These are phyloP conservation scores for Drosophila meridionalis DNA, from an alignment of 2,888 invertebrate species.

Conservation along the genomic window DNA sequence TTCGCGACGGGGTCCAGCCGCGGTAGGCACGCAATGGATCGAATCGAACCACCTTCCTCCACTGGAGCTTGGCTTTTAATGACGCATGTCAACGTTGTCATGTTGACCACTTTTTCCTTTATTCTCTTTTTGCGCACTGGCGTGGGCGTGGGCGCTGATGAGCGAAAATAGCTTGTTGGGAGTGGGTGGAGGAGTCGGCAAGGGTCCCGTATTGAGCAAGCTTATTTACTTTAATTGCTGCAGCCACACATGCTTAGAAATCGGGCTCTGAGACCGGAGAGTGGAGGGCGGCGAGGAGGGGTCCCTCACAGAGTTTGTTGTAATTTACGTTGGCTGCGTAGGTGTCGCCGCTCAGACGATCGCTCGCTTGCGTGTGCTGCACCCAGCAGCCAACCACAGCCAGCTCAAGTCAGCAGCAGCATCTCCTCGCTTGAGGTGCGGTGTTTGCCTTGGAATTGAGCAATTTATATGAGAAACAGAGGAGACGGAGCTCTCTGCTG, in stretches of 20 bases:
- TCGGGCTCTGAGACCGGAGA: constrained; percentile 10
- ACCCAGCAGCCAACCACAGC: constrained; percentile 38
- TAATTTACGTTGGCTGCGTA: constrained; percentile 66
- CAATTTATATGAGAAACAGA: constrained; percentile 59
- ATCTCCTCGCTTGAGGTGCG: constrained; percentile 62
- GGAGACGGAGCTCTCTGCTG: constrained; percentile 13
- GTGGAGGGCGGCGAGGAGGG: constrained; percentile 13
- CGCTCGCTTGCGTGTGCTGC: constrained; percentile 63
- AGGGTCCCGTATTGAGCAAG: constrained; percentile 17
- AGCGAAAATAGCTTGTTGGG: constrained; percentile 67
- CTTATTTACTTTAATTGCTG: constrained; percentile 72
- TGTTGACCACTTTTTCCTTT: constrained; percentile 68
- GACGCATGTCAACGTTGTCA: constrained; percentile 79
- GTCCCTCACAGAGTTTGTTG: not conserved
- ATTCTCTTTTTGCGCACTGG: constrained; percentile 14
- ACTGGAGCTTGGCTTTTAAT: constrained; percentile 62
- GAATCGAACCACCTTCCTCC: constrained; percentile 13
- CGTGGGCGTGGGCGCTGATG: constrained; percentile 61
- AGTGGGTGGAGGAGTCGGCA: constrained; percentile 8
- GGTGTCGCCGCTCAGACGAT: constrained; percentile 58
- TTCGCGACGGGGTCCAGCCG: not conserved
- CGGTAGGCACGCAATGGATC: constrained; percentile 58
- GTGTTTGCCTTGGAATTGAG: constrained; percentile 67
- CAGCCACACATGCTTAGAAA: constrained; percentile 36
- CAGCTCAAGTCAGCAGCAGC: constrained; percentile 17